Conservation (phyloP, 2,888 invertebrate genomes). For the Nycteola revayana region DNA sequence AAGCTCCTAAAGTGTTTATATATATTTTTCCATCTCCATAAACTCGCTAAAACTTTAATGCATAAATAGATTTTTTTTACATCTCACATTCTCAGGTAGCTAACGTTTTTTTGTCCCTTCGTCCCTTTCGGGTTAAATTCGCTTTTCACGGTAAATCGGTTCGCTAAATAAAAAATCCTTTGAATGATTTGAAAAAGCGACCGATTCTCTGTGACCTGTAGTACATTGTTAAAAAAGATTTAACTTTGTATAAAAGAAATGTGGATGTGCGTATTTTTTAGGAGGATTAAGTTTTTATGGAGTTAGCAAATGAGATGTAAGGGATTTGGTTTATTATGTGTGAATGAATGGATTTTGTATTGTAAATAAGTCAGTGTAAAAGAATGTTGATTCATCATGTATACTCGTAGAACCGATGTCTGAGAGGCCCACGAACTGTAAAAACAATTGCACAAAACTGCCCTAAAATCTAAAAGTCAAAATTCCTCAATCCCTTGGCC, state of each 20-base stretch:
- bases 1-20: conserved; percentile 1
- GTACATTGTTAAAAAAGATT: conserved; percentile 45
- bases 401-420: too few species aligned
- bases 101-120: conserved; percentile 47
- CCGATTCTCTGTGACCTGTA: conserved; percentile 43
- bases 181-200: conserved; percentile 52
- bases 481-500: too few species aligned
- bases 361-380: too few species aligned
- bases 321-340: not conserved
- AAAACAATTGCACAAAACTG: too few species aligned
- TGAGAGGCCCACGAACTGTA: too few species aligned
- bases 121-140: conserved; percentile 57
- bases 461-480: too few species aligned
- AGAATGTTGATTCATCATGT: too few species aligned
- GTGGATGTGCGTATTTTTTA: conserved; percentile 35
- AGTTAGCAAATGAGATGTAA: conserved; percentile 34
- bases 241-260: conserved; percentile 22
- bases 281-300: conserved; percentile 42
- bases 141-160: conserved; percentile 68
- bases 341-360: too few species aligned
- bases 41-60: conserved; percentile 43
- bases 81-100: conserved; percentile 49
- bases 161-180: conserved; percentile 48
- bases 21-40: conserved; percentile 25
- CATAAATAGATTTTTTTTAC: conserved; percentile 38